A percentile compares a stretch with the other conserved stretches of the same genome.
These are phyloP conservation scores for Holothuria scabra DNA, from an alignment of 53 echinoderm and acorn worm genomes.

Conservation along the genomic window DNA sequence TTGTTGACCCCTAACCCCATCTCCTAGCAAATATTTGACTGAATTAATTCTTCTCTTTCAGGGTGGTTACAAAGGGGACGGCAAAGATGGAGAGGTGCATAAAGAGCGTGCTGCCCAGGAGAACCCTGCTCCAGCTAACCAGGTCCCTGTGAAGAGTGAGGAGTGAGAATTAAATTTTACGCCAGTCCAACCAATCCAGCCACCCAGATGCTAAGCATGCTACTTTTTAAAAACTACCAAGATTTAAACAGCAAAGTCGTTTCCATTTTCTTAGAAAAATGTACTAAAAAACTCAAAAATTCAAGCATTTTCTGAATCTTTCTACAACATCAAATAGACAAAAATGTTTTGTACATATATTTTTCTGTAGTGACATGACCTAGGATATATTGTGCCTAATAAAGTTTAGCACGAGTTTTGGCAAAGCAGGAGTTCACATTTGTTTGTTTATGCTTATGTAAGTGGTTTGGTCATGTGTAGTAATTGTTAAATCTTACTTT, in stretches of 20 bases:
- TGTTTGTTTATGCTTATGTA: too few species aligned
- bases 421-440: too few species aligned
- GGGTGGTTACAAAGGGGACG: too few species aligned
- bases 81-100: too few species aligned
- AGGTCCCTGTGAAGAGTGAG: conserved; percentile 36
- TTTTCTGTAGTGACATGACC: conserved; percentile 29
- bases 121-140: conserved; percentile 19
- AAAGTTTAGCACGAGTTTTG: not conserved
- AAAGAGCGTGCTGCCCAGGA: conserved; percentile 17
- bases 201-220: conserved; percentile 43
- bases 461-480: too few species aligned
- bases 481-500: too few species aligned
- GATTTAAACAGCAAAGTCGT: too few species aligned
- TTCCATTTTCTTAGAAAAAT: conserved; percentile 2
- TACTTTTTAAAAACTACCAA: conserved; percentile 13
- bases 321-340: not conserved
- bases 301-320: conserved; percentile 37
- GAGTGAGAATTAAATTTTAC: not conserved
- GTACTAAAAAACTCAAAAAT: conserved; percentile 11
- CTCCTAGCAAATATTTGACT: too few species aligned
- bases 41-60: too few species aligned
- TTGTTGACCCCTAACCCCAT: too few species aligned
- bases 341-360: conserved; percentile 34
- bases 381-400: conserved; percentile 28
- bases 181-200: conserved; percentile 18